Evolutionary conservation across 2,888 invertebrate genomes (phyloP), one percentile per base, ranked within the genome.

Genomic region (Ophioninae sp.): DNA sequence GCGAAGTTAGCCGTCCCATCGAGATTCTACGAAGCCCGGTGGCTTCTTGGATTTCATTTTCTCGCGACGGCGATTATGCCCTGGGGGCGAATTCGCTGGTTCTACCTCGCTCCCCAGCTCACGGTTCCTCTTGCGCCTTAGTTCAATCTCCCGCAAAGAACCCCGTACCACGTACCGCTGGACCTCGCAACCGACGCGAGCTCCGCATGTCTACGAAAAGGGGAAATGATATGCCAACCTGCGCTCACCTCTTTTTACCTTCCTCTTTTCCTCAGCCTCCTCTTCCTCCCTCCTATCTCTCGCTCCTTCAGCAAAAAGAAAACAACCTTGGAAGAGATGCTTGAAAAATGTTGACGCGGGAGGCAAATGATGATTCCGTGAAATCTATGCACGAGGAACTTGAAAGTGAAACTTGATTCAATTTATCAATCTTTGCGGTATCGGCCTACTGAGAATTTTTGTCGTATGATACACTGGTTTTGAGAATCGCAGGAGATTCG

Each of bases 41-140:
- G 81, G 81, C 74, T 84, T 75, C 81, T 81, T 83, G 83, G 69
- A 79, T 83, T 76, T 83, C 77, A 78, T 84, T 81, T 81, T 81
- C 77, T 77, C 78, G 78, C 68, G 81, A 74, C 75, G 77, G 67
- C 81, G 78, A 79, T 75, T 81, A 81, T 79, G 65, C 58, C 74
- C 72, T 44, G 20, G 58, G 79, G 76, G 83, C 41, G 64, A 76
- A 73, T 73, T 83, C 64, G 56, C 64, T 23, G 30, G 44, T 61
- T 68, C 68, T 77, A 59, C 41, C 20, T 23, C 23, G 13, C 30
- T 64, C 23, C 23, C 41, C 17, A 23, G 64, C 23, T 10, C 67
- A 20, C 76, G 76, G 59, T 59, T 76, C 65, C 37, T 56, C 41
- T 20, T n/a, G 9, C 13, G 30, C 39, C 39, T 76, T 64, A 65